These are phyloP conservation scores for Montipora sp. DNA, from an alignment of 64 coral and sea anemone species.

Conservation along the genomic window DNA sequence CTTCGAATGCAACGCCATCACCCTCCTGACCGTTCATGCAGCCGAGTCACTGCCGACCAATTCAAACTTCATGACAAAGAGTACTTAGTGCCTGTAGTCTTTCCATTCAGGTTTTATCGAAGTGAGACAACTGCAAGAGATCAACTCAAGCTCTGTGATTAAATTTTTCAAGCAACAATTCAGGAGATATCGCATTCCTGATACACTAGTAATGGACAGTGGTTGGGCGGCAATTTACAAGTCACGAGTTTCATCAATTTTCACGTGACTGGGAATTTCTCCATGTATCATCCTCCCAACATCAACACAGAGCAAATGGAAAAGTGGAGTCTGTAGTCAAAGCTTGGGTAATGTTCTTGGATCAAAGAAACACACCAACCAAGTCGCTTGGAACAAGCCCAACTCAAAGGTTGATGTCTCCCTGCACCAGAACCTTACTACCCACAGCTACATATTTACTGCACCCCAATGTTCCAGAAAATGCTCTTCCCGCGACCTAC, in stretches of 20 bases:
- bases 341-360: background rate
- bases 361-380: conserved; percentile 27
- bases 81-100: conserved; percentile 29
- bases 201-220: conserved; percentile 16
- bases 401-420: background rate
- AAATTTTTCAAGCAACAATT: conserved; percentile 15
- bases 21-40: conserved; percentile 20
- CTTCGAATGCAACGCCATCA: conserved; percentile 25
- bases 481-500: conserved; percentile 18
- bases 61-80: conserved; percentile 18
- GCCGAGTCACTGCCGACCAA: conserved; percentile 20
- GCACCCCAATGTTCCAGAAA: conserved; percentile 10
- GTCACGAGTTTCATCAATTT: conserved; percentile 17
- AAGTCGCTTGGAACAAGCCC: background rate
- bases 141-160: background rate
- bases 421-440: conserved; percentile 6
- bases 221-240: conserved; percentile 14
- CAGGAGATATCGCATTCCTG: conserved; percentile 41
- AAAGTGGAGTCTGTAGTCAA: background rate
- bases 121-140: conserved; percentile 5
- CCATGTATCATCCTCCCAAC: background rate
- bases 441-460: conserved; percentile 1
- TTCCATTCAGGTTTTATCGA: conserved; percentile 50
- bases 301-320: background rate
- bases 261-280: conserved; percentile 20